Conservation (phyloP, 1,140 invertebrate genomes). For the Lutraria rhynchaena region DNA sequence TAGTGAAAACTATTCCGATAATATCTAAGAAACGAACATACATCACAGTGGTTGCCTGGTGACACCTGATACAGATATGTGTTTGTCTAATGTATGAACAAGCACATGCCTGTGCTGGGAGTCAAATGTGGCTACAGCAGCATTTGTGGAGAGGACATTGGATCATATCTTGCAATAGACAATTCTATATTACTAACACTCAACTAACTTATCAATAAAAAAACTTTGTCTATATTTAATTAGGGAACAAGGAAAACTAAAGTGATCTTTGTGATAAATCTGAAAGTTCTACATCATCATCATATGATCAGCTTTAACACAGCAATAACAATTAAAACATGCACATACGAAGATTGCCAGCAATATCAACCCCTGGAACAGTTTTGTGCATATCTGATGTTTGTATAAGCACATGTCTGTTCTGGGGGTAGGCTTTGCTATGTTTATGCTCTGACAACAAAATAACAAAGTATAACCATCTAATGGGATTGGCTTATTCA, state of each 20-base stretch:
- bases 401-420: constrained; percentile 17
- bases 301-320: too few species aligned
- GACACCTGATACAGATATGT: background rate
- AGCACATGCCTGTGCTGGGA: constrained; percentile 31
- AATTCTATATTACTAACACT: too few species aligned
- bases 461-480: background rate
- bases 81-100: background rate
- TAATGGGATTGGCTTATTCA: background rate
- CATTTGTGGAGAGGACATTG: too few species aligned
- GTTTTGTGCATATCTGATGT: background rate
- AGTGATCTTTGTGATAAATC: too few species aligned
- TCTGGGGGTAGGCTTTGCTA: constrained; percentile 35
- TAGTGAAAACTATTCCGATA: background rate
- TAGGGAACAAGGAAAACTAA: too few species aligned
- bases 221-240: too few species aligned
- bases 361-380: background rate
- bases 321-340: too few species aligned
- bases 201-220: too few species aligned
- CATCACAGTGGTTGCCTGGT: background rate
- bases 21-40: background rate
- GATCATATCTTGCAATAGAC: too few species aligned
- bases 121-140: background rate
- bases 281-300: too few species aligned
- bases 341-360: too few species aligned
- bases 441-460: too few species aligned